Evolutionary conservation across 1,140 invertebrate species (phyloP).

Genomic region (Drosophila littoralis): DNA sequence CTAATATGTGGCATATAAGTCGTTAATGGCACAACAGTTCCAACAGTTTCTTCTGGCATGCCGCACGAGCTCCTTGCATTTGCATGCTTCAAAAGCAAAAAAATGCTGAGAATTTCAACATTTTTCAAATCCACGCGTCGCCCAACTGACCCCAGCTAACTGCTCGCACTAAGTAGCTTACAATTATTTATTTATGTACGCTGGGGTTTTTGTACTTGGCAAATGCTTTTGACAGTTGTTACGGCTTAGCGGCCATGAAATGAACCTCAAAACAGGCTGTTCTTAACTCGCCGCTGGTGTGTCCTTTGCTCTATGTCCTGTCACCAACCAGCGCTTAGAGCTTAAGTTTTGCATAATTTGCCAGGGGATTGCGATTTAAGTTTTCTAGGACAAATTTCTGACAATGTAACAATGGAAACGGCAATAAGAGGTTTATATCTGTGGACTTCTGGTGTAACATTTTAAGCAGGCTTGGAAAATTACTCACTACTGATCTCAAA

Average conservation of each 20-base stretch:
- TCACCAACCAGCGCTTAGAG: constrained; percentile 10
- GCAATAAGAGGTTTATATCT: background rate
- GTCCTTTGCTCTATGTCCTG: background rate
- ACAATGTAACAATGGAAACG: background rate
- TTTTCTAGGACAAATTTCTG: constrained; percentile 8
- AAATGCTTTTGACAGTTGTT: constrained; percentile 56
- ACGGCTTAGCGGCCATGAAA: constrained; percentile 55
- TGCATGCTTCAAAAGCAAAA: constrained; percentile 35
- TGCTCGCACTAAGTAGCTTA: constrained; percentile 55
- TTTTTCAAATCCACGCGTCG: background rate
- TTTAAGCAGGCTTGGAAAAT: no score
- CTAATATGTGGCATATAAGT: constrained; percentile 33
- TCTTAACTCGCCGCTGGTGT: constrained; percentile 7
- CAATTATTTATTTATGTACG: constrained; percentile 69
- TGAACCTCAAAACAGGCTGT: constrained; percentile 34
- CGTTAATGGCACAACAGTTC: constrained; percentile 18
- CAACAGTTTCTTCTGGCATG: background rate
- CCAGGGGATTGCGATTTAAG: constrained; percentile 30
- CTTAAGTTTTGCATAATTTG: constrained; percentile 51
- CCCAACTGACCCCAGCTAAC: background rate
- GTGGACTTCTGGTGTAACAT: background rate
- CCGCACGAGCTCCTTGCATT: constrained; percentile 29
- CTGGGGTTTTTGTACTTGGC: constrained; percentile 25
- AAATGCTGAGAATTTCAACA: constrained; percentile 19
- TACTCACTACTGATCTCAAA: no score